Base-by-base conservation (phyloP, 30 jellyfish, hydroid and myxozoan species). In the Euphysa ruthae region DNA sequence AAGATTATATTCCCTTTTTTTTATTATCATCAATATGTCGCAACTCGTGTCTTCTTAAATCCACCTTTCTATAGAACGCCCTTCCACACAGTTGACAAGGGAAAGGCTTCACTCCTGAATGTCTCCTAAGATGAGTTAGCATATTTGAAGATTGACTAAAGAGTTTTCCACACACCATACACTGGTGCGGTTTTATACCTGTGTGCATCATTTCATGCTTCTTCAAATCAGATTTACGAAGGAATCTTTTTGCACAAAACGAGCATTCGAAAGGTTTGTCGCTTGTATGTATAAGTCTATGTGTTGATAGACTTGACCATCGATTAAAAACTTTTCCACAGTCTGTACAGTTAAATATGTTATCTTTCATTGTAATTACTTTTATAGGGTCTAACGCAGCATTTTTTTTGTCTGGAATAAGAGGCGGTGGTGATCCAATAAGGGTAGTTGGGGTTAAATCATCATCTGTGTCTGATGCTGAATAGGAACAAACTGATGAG, bases 181-280 rank as follows among this genome's bases (percentile, higher is more conserved):
- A 87, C 24, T 85, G 94, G 44, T 79, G 94, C 35, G 97, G 97
- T 60, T 87, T 87, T 24, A 63, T 87, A 4, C 97, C 97, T 43
- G 86, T 71, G 44, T 87, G 97, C 97, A 87, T 87, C 71, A 87
- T 77, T 32, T 87, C 97, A 64, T 87, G 97, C 61, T 80, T 87
- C 51, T 87, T 87, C 93, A 87, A 52, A 69, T 87, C 94, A 4
- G 97, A 79, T 52, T 79, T 80, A 35, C 97, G 78, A 20, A 87
- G 65, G 62, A 87, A 80, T 58, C 74, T 73, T 69, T 87, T 87
- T 19, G 75, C 94, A 44, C 97, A 87, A 43, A 66, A 62, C n/a
- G 93, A 58, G 32, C 97, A 87, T 49, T 87, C 91, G 71, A 64
- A 87, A 31, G 97, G 97, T 75, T 87, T 87, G 49, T 70, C 61